Conservation (phyloP, 2,888 invertebrate species). For the Brenthis daphne region DNA sequence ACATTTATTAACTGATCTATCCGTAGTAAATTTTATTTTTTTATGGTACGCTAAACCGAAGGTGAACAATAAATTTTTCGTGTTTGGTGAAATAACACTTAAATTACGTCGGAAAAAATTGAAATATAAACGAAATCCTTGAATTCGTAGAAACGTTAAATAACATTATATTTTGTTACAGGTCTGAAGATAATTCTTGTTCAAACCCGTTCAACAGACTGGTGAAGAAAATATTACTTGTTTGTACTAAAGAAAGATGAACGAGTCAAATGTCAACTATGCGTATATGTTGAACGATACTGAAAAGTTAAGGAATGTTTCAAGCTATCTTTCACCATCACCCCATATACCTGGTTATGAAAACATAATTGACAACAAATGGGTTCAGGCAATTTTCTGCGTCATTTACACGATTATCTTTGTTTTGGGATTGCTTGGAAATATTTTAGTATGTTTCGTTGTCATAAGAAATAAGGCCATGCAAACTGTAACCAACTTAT, state of each 20-base stretch:
- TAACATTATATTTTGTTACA: conserved; percentile 70
- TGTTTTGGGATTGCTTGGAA: conserved; percentile 93
- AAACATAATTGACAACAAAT: conserved; percentile 85
- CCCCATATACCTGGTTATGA: conserved; percentile 54
- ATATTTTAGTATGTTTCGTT: conserved; percentile 95
- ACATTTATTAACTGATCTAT: no score
- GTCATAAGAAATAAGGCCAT: conserved; percentile 95
- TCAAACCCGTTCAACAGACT: conserved; percentile 61
- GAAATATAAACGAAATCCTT: conserved; percentile 13
- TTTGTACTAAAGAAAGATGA: conserved; percentile 55
- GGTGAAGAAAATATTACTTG: conserved; percentile 57
- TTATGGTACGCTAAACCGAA: not conserved
- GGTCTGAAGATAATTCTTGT: conserved; percentile 59
- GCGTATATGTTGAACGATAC: conserved; percentile 49
- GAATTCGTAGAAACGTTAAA: conserved; percentile 47
- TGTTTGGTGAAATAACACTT: conserved; percentile 20
- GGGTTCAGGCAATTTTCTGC: conserved; percentile 88
- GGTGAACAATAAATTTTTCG: not conserved
- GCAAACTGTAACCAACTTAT: conserved; percentile 99
- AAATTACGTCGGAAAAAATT: conserved; percentile 22
- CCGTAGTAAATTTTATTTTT: no score
- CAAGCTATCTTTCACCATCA: conserved; percentile 31
- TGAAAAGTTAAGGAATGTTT: conserved; percentile 52
- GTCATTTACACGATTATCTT: conserved; percentile 92
- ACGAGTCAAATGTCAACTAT: conserved; percentile 53